Percentiles rank a stretch among this genome's conserved stretches.
Evolutionary conservation across 2,113 vertebrate genomes (phyloP).

Genomic region (Hydrochoerus hydrochaeris): DNA sequence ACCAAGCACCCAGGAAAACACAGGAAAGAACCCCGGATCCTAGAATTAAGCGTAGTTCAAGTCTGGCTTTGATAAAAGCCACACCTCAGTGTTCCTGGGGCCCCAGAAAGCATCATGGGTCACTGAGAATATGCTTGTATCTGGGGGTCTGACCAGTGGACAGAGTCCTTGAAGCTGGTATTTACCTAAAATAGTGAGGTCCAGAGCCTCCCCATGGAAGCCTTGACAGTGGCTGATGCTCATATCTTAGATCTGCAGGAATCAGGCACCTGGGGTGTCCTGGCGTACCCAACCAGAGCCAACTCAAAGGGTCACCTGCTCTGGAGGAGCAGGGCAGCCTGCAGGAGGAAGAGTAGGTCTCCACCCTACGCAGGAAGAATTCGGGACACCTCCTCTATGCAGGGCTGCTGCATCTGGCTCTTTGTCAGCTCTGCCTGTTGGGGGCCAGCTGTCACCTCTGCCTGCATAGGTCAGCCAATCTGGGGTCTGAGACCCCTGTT

Average conservation of each 20-base stretch:
- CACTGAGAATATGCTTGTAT: accelerated
- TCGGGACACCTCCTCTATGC: neutral
- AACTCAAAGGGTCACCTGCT: accelerated
- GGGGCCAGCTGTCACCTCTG: too few relatives aligned
- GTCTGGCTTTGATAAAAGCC: accelerated
- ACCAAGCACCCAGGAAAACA: neutral
- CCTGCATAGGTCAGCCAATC: too few relatives aligned
- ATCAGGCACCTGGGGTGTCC: accelerated
- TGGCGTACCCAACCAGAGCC: neutral
- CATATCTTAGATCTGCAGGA: neutral
- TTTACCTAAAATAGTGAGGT: neutral
- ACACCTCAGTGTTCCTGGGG: neutral
- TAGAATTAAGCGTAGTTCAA: neutral
- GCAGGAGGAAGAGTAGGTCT: neutral
- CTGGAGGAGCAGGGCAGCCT: too few relatives aligned
- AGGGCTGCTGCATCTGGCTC: neutral
- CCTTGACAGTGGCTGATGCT: neutral
- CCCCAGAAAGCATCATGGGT: neutral
- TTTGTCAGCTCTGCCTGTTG: accelerated
- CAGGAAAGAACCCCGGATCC: neutral
- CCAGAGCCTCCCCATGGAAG: neutral
- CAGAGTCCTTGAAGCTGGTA: accelerated
- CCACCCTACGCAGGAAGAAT: neutral
- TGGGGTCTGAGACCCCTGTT: neutral
- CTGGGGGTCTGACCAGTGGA: accelerated